Evolutionary conservation across 2,797 vertebrate species (phyloP), one percentile per base, ranked within the genome.

Genomic region (Gadopsis marmoratus): DNA sequence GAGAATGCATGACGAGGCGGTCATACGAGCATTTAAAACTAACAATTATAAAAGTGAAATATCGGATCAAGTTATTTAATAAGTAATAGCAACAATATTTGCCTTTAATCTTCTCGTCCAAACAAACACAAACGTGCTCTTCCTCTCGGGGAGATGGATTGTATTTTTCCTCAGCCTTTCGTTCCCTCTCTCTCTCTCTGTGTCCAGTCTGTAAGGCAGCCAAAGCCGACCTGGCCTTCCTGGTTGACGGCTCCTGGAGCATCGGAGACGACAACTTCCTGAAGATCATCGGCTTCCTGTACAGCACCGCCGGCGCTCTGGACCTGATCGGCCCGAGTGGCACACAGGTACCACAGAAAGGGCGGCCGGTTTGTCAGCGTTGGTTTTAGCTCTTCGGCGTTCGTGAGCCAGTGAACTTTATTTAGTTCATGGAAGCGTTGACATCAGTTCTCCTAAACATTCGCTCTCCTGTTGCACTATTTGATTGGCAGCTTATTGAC

Each of bases 161-260:
- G 10, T 26, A 7, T 53, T 4, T 19, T 0, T 11, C 37, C 37
- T 11, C 9, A 33, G 50, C 7, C 23, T 23, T 17, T 21, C 16
- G 2, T 21, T 26, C 7, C 10, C 37, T 31, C 8, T 6, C n/a
- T 2, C 21, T 33, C 0, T 31, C 14, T 35, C 11, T 29, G 11
- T 19, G 9, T 54, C 5, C 67, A 97, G 98, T 99, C 48, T 99
- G 98, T 78, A 98, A 95, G 87, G 96, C 97, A 8, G 97, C 98
- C 66, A 98, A 96, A 85, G 98, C 98, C 0, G 98, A 99, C 85
- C 91, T 99, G 58, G 98, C 97, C 0, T 99, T 99, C 90, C 93
- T 99, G 90, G 97, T 99, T 26, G 98, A 99, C 68, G 98, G 98
- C 0, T 99, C 98, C 10, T 99, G 98, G 98, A 99, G 98, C 47